phyloP scores from a whole-genome alignment of 23 tunicate species.

The Oikopleura vanhoeffeni region DNA sequence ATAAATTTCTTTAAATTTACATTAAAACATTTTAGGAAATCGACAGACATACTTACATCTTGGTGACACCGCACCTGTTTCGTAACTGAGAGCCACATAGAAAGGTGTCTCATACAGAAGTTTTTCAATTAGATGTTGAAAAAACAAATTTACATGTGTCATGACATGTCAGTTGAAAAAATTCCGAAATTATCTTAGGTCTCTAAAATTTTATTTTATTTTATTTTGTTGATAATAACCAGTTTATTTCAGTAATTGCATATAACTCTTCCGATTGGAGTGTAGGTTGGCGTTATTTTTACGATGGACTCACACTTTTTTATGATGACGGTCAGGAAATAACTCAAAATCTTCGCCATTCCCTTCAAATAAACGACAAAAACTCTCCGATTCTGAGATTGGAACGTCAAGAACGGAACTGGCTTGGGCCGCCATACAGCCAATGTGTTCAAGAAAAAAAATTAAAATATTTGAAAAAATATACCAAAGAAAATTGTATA shows the following conservation, averaged over 20 bases:
- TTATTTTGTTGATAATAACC: too few relatives aligned
- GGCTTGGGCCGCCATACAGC: not conserved
- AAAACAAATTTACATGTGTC: too few relatives aligned
- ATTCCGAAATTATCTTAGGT: too few relatives aligned
- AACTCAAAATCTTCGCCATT: not conserved
- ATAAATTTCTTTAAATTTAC: too few relatives aligned
- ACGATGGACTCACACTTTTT: not conserved
- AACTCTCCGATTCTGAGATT: not conserved
- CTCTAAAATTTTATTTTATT: too few relatives aligned
- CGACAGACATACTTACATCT: too few relatives aligned
- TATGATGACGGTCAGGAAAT: not conserved
- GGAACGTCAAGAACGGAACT: not conserved
- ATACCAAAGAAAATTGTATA: not conserved
- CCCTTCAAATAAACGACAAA: not conserved
- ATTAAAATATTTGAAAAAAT: not conserved
- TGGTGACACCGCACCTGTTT: too few relatives aligned
- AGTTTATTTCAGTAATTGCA: not conserved
- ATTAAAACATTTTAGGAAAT: too few relatives aligned
- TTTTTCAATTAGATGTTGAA: too few relatives aligned
- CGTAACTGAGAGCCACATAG: too few relatives aligned
- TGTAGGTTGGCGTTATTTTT: not conserved
- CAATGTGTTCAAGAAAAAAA: not conserved
- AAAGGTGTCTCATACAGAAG: too few relatives aligned
- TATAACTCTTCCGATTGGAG: not conserved
- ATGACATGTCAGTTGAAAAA: too few relatives aligned